A percentile compares a stretch with the other conserved stretches of the same genome.
phyloP scores from a whole-genome alignment of 2,797 vertebrate genomes.

The Sciurus carolinensis region DNA sequence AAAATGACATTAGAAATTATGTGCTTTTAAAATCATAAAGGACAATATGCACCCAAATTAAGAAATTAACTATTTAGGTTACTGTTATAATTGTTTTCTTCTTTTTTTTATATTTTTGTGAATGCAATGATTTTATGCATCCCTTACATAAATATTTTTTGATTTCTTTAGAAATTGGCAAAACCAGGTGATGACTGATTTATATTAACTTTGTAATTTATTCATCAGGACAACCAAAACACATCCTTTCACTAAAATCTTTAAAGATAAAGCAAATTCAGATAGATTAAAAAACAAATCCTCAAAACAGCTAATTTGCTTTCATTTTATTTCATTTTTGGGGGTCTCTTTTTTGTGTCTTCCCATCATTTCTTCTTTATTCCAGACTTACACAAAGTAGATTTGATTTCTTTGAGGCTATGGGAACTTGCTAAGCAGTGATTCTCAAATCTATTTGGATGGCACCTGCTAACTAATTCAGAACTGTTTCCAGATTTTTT shows the following conservation, averaged over 20 bases:
- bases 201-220: constrained; percentile 59
- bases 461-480: not conserved
- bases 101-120: not conserved
- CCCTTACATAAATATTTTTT: constrained; percentile 39
- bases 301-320: constrained; percentile 44
- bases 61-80: constrained; percentile 27
- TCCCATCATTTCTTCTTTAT: not conserved
- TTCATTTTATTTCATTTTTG: not conserved
- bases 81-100: constrained; percentile 44
- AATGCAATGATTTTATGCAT: constrained; percentile 53
- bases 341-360: not conserved
- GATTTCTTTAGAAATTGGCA: constrained; percentile 51
- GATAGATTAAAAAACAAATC: not conserved
- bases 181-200: constrained; percentile 21
- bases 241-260: not conserved
- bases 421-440: not conserved
- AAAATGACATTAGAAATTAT: not conserved
- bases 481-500: not conserved
- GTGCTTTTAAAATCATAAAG: constrained; percentile 15
- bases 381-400: not conserved
- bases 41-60: not conserved
- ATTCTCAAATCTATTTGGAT: not conserved
- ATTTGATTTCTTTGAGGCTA: constrained; percentile 19
- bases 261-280: constrained; percentile 60
- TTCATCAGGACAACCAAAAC: constrained; percentile 55